These are phyloP conservation scores for Podarcis muralis DNA, from an alignment of 2,113 vertebrate genomes.

Conservation along the genomic window DNA sequence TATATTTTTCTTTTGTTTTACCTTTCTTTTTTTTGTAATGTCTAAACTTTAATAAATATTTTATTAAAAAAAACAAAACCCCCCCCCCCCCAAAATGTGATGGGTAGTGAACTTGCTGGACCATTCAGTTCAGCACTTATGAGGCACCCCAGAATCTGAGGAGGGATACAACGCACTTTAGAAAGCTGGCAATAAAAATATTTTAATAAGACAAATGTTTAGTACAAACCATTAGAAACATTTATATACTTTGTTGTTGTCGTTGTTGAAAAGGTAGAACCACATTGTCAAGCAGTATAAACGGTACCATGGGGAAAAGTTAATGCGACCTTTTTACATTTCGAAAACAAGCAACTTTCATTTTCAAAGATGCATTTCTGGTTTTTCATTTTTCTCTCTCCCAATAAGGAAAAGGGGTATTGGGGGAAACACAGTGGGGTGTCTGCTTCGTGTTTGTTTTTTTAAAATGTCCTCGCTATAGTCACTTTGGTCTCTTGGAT, in stretches of 20 bases:
- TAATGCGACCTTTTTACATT: neutral
- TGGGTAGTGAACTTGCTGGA: neutral
- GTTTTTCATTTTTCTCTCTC: neutral
- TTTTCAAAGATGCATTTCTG: accelerated
- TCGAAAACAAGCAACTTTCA: neutral
- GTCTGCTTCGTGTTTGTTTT: neutral
- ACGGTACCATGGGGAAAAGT: conserved; percentile 4
- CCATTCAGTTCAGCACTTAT: neutral
- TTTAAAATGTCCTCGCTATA: neutral
- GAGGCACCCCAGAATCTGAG: neutral
- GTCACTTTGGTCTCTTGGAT: conserved; percentile 14
- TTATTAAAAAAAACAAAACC: too few relatives aligned
- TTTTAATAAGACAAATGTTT: conserved; percentile 54
- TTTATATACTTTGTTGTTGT: neutral
- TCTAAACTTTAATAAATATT: too few relatives aligned
- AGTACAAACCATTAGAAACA: conserved; percentile 45
- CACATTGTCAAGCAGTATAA: accelerated
- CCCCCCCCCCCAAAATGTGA: neutral
- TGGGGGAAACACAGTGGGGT: neutral
- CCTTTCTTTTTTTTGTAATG: too few relatives aligned
- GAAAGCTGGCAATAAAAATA: conserved; percentile 7
- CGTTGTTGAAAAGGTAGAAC: conserved; percentile 8
- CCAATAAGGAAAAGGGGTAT: neutral
- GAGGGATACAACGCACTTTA: neutral
- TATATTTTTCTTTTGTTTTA: too few relatives aligned